Evolutionary conservation across 2,888 invertebrate genomes (phyloP).

Genomic region (Cybosia mesomella): DNA sequence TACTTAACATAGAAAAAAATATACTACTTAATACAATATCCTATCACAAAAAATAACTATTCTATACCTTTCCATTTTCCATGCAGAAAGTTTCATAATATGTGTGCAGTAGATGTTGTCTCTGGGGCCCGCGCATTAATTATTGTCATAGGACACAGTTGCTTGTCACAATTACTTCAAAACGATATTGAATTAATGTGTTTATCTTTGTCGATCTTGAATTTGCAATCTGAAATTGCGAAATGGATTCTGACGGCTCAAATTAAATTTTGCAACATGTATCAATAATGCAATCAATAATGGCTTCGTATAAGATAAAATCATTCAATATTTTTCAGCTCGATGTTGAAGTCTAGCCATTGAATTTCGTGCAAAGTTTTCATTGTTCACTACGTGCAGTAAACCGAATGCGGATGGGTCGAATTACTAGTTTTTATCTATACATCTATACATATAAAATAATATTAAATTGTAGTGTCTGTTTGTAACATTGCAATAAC

Average conservation of each 20-base stretch:
- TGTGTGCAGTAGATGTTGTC: too few relatives aligned
- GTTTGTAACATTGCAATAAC: too few relatives aligned
- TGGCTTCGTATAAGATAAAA: not conserved
- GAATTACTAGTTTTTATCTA: not conserved
- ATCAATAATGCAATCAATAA: not conserved
- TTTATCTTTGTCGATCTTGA: not conserved
- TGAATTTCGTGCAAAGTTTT: not conserved
- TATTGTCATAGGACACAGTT: not conserved
- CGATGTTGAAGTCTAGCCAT: not conserved
- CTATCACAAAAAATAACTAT: too few relatives aligned
- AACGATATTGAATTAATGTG: not conserved
- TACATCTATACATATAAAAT: too few relatives aligned
- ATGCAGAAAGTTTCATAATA: too few relatives aligned
- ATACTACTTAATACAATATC: too few relatives aligned
- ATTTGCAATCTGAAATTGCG: not conserved
- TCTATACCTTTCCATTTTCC: too few relatives aligned
- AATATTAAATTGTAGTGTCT: too few relatives aligned
- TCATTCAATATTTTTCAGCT: not conserved
- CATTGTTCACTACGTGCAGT: not conserved
- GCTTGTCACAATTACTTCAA: not conserved
- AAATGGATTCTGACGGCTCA: not conserved
- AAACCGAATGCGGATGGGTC: not conserved
- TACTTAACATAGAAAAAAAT: too few relatives aligned
- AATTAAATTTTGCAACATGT: not conserved
- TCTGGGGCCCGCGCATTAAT: too few relatives aligned